Evolutionary conservation across 2,797 vertebrate species (phyloP).

Genomic region (Neosilurus mollespiculum): DNA sequence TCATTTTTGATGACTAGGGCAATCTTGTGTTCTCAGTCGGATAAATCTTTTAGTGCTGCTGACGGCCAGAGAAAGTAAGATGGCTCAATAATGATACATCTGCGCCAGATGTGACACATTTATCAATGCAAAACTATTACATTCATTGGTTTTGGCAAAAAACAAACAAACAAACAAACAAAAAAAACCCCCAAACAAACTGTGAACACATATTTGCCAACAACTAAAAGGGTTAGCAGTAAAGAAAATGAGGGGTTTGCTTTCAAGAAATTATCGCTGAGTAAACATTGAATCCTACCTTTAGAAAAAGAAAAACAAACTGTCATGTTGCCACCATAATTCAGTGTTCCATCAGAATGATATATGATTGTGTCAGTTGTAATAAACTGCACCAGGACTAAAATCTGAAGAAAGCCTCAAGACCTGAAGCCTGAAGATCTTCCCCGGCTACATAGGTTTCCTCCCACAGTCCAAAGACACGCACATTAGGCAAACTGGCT

Average conservation of each 20-base stretch:
- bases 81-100: not conserved
- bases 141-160: not conserved
- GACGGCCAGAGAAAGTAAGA: not conserved
- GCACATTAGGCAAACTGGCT: too few relatives aligned
- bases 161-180: too few relatives aligned
- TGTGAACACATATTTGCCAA: not conserved
- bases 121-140: not conserved
- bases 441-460: too few relatives aligned
- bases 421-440: not conserved
- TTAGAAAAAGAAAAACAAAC: too few relatives aligned
- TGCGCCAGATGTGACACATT: not conserved
- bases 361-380: not conserved
- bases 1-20: not conserved
- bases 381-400: not conserved
- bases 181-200: too few relatives aligned
- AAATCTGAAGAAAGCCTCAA: not conserved
- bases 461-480: too few relatives aligned
- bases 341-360: not conserved
- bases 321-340: not conserved
- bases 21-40: not conserved
- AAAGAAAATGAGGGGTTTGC: not conserved
- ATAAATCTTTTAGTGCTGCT: not conserved
- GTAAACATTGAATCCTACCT: not conserved
- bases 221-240: not conserved
- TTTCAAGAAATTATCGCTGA: not conserved